A percentile compares a stretch with the other conserved stretches of the same genome.
phyloP scores from a whole-genome alignment of 2,888 invertebrate genomes.

The Drosophila fungiperda region DNA sequence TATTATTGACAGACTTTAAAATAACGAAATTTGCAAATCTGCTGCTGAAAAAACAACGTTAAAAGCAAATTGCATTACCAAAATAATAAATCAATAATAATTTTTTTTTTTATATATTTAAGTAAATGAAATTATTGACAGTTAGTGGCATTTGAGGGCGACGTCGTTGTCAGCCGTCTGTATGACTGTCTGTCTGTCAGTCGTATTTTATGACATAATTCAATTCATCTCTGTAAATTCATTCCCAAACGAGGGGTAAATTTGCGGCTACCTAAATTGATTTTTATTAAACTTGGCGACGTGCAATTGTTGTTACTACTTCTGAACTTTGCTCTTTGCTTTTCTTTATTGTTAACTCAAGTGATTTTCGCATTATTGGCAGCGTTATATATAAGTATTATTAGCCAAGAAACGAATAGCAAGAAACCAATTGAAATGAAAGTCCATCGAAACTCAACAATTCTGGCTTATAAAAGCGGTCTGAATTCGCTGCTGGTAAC shows the following conservation, averaged over 20 bases:
- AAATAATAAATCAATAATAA: constrained; percentile 77
- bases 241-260: constrained; percentile 30
- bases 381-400: constrained; percentile 30
- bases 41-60: constrained; percentile 5
- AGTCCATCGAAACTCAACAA: background rate
- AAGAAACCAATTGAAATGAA: constrained; percentile 1
- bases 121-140: constrained; percentile 70
- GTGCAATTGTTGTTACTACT: constrained; percentile 6
- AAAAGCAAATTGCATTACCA: constrained; percentile 69
- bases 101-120: constrained; percentile 59
- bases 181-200: constrained; percentile 42
- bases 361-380: constrained; percentile 50
- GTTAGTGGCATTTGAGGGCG: constrained; percentile 25
- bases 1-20: constrained; percentile 21
- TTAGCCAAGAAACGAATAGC: constrained; percentile 12
- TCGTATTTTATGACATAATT: constrained; percentile 66
- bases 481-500: background rate
- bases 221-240: constrained; percentile 69
- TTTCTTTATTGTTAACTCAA: constrained; percentile 56
- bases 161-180: constrained; percentile 30
- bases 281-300: constrained; percentile 45
- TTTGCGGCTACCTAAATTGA: constrained; percentile 51
- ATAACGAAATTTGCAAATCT: constrained; percentile 4
- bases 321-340: background rate
- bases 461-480: background rate